Base-by-base conservation (phyloP, 2,797 vertebrate genomes). In the Argentina silus region DNA sequence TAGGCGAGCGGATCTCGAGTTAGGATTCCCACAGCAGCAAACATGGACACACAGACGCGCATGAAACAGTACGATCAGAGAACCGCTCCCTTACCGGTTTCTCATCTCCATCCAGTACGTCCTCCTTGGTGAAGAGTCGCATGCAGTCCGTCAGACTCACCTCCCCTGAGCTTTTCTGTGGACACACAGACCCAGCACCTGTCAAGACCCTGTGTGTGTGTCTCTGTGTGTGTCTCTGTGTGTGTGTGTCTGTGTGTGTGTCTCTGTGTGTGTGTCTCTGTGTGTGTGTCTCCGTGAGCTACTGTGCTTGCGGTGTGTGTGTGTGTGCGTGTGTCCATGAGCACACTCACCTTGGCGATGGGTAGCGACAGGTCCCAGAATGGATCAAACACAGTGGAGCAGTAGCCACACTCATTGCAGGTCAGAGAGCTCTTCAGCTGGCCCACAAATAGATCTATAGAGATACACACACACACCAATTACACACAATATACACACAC, bases 301-400 rank as follows among this genome's bases (percentile, higher is more conserved):
- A 15, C 6, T 48, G 48, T 36, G 60, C 50, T 42, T 15, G 23
- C 15, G 11, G 11, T 36, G 15, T 59, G 51, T 17, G 14, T 47
- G 50, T 6, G n/a, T 19, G 45, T 70, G 53, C 63, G 42, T 51
- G 7, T 70, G 68, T 63, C 27, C 83, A 92, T 64, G 67, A 17
- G 27, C 70, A 14, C 11, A 42, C 63, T 66, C 72, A 97, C 97
- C 96, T 98, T 96, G 68, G 95, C 92, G 17, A 99, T 96, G 14
- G 97, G 97, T 76, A 99, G 83, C 0, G 98, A 99, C 21, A 99
- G 89, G 85, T 99, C 98, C 98, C 98, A 99, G 90, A 99, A 99
- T 0, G 97, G 98, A 60, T 99, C 97, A 0, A 98, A 98, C 80
- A 97, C 95, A 0, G 97, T 98, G 44, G 98, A 99, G 75, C 96